A percentile compares a stretch with the other conserved stretches of the same genome.
Evolutionary conservation across 2,797 vertebrate species (phyloP).

Genomic region (Manis javanica): DNA sequence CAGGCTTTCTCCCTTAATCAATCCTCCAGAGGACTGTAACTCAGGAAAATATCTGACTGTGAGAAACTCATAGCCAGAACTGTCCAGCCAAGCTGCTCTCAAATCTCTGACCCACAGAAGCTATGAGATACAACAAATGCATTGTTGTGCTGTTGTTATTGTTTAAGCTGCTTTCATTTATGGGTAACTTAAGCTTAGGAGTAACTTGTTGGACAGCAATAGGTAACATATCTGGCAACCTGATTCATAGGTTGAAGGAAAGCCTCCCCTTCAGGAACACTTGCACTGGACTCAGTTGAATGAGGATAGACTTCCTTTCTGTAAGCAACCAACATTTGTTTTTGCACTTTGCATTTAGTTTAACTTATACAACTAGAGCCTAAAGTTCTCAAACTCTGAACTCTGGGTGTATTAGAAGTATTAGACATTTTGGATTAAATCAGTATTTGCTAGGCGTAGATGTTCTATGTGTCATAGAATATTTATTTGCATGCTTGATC

Average conservation of each 20-base stretch:
- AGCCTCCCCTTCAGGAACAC: neutral
- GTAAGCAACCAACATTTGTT: neutral
- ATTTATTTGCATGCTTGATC: neutral
- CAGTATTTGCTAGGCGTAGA: neutral
- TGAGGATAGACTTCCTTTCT: neutral
- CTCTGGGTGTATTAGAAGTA: neutral
- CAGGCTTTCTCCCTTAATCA: neutral
- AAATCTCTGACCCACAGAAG: neutral
- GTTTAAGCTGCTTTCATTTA: neutral
- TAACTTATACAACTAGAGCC: neutral
- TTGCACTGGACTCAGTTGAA: neutral
- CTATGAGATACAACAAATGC: neutral
- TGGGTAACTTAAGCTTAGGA: neutral
- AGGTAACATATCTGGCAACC: neutral
- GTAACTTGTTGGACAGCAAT: neutral
- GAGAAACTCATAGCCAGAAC: neutral
- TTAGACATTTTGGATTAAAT: neutral
- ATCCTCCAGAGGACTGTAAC: neutral
- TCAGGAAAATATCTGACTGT: neutral
- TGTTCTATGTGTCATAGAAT: neutral
- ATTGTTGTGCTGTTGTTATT: neutral
- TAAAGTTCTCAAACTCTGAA: neutral
- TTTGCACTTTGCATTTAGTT: neutral
- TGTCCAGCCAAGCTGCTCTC: neutral
- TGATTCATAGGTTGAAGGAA: neutral